Percentiles rank a stretch among this genome's conserved stretches.
Evolutionary conservation across 37 sponge, comb jelly and placozoan genomes (phyloP).

Genomic region (Lycopodina hypogea): DNA sequence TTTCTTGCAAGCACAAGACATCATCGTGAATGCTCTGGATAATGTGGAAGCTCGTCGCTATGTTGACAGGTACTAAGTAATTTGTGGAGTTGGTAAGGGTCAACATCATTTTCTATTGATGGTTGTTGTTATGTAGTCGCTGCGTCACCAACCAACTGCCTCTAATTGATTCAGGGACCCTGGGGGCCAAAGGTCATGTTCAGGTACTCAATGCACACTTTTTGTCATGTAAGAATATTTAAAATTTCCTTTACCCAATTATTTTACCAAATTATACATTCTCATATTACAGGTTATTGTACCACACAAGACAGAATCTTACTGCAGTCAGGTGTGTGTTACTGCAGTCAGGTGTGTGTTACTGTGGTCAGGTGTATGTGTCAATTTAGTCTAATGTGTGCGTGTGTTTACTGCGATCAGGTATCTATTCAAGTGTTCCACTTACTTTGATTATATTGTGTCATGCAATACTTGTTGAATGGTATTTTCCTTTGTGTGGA

Average conservation of each 20-base stretch:
- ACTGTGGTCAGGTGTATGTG: conserved; percentile 81
- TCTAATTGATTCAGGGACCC: conserved; percentile 90
- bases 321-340: conserved; percentile 87
- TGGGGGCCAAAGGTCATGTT: conserved; percentile 94
- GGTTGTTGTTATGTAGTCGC: conserved; percentile 49
- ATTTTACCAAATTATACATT: neutral
- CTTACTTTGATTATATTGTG: neutral
- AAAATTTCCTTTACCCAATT: neutral
- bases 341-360: conserved; percentile 87
- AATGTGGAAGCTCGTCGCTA: conserved; percentile 97
- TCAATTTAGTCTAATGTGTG: neutral
- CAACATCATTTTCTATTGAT: neutral
- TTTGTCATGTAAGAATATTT: too few relatives aligned
- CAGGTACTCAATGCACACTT: conserved; percentile 63
- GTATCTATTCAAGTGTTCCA: too few relatives aligned
- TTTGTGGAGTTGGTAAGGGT: conserved; percentile 10
- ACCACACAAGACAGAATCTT: conserved; percentile 93
- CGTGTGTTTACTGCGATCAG: too few relatives aligned
- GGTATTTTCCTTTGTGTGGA: neutral
- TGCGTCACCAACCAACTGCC: conserved; percentile 90
- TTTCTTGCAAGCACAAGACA: conserved; percentile 71
- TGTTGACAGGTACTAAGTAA: conserved; percentile 75
- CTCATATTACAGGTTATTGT: conserved; percentile 63
- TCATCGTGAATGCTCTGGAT: conserved; percentile 93
- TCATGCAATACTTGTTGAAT: neutral